Base-by-base conservation (phyloP, 2,113 vertebrate species). In the Gambusia affinis region DNA sequence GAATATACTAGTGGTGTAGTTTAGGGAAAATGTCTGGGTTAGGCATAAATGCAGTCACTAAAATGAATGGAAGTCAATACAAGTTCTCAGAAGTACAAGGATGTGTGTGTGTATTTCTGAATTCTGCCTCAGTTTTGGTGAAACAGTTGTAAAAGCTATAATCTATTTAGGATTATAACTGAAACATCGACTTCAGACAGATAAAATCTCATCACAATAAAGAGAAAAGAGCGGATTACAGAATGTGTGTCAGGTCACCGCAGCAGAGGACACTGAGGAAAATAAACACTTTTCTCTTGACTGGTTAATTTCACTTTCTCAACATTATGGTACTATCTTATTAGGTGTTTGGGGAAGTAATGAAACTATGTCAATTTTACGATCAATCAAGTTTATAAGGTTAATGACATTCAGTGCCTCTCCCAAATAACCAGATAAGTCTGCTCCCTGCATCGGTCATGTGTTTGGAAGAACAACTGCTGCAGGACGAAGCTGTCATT, bases 91-190 rank as follows among this genome's bases (percentile, higher is more conserved):
- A 11, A 11, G 35, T 37, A 37, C 35, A 35, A 35, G 35, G 8
- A 10, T 14, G 39, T 42, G 14, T 42, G 39, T 42, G 39, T 42
- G 51, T 37, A 75, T 28, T 70, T 44, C 12, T 44, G 47, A 22
- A 24, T 22, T 54, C 7, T 24, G 47, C 5, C 19, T 22, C 15
- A 24, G 19, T 54, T 22, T 24, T 54, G 51, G 22, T 54, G 22
- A 54, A 63, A 74, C 64, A 77, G 79, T 87, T 86, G 86, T 68
- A 85, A 85, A 85, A 70, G 73, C 70, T 28, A 73, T 88, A 88
- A 90, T 91, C 86, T 81, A 77, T 51, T 67, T 73, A 22, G 71
- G 85, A 88, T 92, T 91, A 90, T 74, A 70, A 64, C 62, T 22
- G 8, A 57, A 64, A 70, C 65, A 83, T 74, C 54, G 27, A 66